phyloP scores from a whole-genome alignment of 1,140 invertebrate genomes.

The Fopius arisanus region DNA sequence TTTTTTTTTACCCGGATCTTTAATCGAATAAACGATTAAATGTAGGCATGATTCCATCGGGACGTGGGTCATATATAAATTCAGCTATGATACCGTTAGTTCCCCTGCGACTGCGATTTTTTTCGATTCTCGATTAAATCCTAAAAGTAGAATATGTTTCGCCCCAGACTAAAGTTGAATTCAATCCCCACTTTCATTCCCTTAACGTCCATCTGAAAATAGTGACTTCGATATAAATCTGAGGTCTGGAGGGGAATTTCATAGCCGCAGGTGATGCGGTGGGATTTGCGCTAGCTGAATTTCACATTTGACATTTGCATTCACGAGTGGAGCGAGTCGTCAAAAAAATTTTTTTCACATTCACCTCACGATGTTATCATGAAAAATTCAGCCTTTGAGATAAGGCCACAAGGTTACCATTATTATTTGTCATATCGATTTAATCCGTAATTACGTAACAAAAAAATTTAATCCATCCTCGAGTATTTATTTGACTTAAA shows the following conservation, averaged over 20 bases:
- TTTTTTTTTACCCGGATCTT: too few species aligned
- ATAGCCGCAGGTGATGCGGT: neutral
- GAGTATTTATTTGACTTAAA: slow-evolving; percentile 27
- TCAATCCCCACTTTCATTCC: slow-evolving; percentile 1
- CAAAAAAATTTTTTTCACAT: neutral
- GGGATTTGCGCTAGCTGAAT: neutral
- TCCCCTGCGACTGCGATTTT: neutral
- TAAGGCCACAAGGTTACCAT: slow-evolving; percentile 1
- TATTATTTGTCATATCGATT: neutral
- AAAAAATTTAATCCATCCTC: neutral
- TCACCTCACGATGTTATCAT: neutral
- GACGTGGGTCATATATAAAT: neutral
- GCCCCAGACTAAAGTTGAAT: neutral
- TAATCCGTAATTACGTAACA: neutral
- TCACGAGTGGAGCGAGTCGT: neutral
- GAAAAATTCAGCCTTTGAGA: neutral
- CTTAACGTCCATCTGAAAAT: neutral
- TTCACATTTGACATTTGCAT: neutral
- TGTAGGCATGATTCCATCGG: neutral
- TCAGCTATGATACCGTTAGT: neutral
- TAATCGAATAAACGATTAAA: neutral
- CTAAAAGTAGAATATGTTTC: neutral
- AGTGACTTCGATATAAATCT: neutral
- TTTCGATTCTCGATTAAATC: neutral
- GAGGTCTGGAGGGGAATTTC: neutral